phyloP scores from a whole-genome alignment of 2,888 invertebrate species.

The Odontothrips loti region DNA sequence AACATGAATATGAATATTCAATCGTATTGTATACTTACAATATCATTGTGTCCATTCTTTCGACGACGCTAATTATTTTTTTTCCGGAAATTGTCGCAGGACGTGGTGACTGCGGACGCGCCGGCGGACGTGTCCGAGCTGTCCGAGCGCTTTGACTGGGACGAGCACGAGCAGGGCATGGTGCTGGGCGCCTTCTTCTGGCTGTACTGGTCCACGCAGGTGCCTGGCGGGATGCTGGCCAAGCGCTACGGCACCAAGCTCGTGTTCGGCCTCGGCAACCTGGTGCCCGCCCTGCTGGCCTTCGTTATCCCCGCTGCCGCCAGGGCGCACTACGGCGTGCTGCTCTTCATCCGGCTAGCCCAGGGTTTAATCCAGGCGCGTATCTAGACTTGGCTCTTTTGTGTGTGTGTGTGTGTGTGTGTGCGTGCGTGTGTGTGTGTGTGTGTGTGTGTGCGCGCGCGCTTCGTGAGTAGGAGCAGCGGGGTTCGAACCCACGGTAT shows the following conservation, averaged over 20 bases:
- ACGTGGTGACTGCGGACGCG: too few relatives aligned
- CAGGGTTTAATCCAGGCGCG: constrained; percentile 67
- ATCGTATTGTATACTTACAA: too few relatives aligned
- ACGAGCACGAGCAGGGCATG: constrained; percentile 59
- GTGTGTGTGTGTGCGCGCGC: too few relatives aligned
- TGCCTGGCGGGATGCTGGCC: constrained; percentile 67
- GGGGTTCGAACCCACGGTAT: too few relatives aligned
- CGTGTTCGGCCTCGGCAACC: constrained; percentile 64
- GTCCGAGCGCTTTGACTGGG: constrained; percentile 50
- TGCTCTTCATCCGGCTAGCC: constrained; percentile 58
- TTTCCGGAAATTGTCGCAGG: too few relatives aligned
- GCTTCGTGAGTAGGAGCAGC: too few relatives aligned
- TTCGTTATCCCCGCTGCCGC: constrained; percentile 63
- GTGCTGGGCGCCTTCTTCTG: constrained; percentile 67
- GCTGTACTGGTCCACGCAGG: constrained; percentile 65
- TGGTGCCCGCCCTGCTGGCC: constrained; percentile 59
- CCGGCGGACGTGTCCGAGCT: not conserved
- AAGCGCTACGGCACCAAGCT: constrained; percentile 66
- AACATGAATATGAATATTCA: too few relatives aligned
- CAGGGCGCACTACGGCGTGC: constrained; percentile 52
- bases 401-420: too few relatives aligned
- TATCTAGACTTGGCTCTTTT: constrained; percentile 38
- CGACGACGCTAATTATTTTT: too few relatives aligned
- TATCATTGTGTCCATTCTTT: too few relatives aligned
- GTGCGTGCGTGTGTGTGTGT: too few relatives aligned